A percentile compares a stretch with the other conserved stretches of the same genome.
phyloP scores from a whole-genome alignment of 1,140 invertebrate species.

The Drosophila novamexicana region DNA sequence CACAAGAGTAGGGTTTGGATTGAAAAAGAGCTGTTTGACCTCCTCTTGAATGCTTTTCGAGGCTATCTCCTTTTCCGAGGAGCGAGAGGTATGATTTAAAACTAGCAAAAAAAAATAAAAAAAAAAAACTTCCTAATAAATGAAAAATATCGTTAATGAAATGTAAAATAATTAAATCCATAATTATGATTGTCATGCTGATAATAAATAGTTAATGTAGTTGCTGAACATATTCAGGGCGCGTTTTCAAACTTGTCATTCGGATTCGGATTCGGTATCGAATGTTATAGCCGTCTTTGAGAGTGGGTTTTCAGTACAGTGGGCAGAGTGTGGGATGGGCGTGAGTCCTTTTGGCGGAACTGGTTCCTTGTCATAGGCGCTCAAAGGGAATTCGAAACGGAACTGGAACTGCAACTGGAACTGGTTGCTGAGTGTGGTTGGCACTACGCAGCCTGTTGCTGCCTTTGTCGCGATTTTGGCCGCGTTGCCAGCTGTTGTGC shows the following conservation, averaged over 20 bases:
- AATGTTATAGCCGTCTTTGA: constrained; percentile 40
- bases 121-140: constrained; percentile 12
- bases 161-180: constrained; percentile 11
- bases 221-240: constrained; percentile 18
- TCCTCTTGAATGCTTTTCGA: no score
- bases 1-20: no score
- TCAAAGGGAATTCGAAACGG: neutral
- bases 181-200: constrained; percentile 15
- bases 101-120: constrained; percentile 13
- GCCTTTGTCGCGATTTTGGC: neutral
- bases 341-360: neutral
- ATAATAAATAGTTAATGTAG: constrained; percentile 41
- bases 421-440: neutral
- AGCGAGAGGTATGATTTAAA: neutral
- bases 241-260: constrained; percentile 23
- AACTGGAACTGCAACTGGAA: neutral
- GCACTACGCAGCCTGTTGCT: neutral
- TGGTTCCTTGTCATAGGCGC: neutral
- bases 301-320: constrained; percentile 13
- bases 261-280: constrained; percentile 18
- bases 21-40: no score
- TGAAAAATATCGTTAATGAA: neutral
- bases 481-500: neutral
- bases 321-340: no score
- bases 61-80: no score